These are phyloP conservation scores for Teleogryllus oceanicus DNA, from an alignment of 2,888 invertebrate species.

Conservation along the genomic window DNA sequence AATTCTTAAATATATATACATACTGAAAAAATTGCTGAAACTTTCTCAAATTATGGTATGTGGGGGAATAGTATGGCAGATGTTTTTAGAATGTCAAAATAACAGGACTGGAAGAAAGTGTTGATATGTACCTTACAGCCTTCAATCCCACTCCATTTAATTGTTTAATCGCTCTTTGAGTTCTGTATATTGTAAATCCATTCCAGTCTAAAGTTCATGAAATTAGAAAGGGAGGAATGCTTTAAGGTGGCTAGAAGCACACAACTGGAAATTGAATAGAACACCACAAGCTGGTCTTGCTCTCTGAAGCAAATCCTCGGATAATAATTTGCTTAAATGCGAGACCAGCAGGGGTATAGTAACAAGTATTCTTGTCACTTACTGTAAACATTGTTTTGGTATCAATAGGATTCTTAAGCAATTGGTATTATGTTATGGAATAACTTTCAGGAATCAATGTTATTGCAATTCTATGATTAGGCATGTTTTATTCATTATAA, in stretches of 20 bases:
- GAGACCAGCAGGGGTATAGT: not conserved
- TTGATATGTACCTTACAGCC: not conserved
- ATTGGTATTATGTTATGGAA: not conserved
- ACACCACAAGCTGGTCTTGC: not conserved
- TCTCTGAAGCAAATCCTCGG: not conserved
- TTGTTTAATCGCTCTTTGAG: not conserved
- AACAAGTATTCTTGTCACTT: not conserved
- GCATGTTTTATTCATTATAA: not conserved
- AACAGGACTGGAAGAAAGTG: not conserved
- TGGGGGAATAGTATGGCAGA: not conserved
- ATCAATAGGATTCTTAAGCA: not conserved
- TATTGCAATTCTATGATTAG: not conserved
- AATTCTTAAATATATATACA: not conserved
- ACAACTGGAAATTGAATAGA: not conserved
- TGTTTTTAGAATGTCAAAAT: not conserved
- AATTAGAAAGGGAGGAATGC: not conserved
- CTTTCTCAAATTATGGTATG: conserved; percentile 1
- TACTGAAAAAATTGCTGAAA: not conserved
- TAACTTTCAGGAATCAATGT: not conserved
- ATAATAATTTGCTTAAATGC: not conserved
- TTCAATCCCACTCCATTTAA: not conserved
- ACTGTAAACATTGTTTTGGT: not conserved
- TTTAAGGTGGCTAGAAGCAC: not conserved
- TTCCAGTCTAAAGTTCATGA: not conserved
- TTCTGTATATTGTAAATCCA: conserved; percentile 4